Evolutionary conservation across 1,140 invertebrate species (phyloP).

Genomic region (Drosophila parabipectinata): DNA sequence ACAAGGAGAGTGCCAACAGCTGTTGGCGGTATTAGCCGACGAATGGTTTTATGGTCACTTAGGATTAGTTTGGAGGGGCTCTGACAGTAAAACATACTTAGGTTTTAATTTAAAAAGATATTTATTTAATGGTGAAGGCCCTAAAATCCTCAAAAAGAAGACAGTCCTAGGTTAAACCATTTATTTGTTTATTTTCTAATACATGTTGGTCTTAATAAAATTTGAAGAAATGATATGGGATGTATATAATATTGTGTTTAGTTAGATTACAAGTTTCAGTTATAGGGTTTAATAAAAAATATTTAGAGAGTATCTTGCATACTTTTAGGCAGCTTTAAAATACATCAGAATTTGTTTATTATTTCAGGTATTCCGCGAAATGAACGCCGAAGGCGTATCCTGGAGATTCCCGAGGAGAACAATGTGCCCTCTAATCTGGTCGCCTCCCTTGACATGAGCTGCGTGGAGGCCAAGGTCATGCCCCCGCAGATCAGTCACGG

Average conservation of each 20-base stretch:
- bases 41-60: conserved; percentile 22
- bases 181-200: too few relatives aligned
- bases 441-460: conserved; percentile 68
- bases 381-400: conserved; percentile 50
- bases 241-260: too few relatives aligned
- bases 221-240: too few relatives aligned
- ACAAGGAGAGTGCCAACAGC: neutral
- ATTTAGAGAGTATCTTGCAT: neutral
- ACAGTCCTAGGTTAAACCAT: neutral
- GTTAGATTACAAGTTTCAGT: too few relatives aligned
- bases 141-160: neutral
- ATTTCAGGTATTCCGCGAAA: neutral
- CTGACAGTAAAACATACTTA: neutral
- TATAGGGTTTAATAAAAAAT: too few relatives aligned
- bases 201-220: neutral
- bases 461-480: conserved; percentile 59
- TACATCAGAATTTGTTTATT: neutral
- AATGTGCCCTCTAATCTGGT: conserved; percentile 46
- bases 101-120: neutral
- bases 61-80: conserved; percentile 52
- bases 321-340: conserved; percentile 1
- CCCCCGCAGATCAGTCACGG: conserved; percentile 76
- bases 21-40: conserved; percentile 27
- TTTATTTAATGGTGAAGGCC: neutral
- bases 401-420: conserved; percentile 63